phyloP scores from a whole-genome alignment of 2,113 vertebrate species.

The Ciconia maguari region DNA sequence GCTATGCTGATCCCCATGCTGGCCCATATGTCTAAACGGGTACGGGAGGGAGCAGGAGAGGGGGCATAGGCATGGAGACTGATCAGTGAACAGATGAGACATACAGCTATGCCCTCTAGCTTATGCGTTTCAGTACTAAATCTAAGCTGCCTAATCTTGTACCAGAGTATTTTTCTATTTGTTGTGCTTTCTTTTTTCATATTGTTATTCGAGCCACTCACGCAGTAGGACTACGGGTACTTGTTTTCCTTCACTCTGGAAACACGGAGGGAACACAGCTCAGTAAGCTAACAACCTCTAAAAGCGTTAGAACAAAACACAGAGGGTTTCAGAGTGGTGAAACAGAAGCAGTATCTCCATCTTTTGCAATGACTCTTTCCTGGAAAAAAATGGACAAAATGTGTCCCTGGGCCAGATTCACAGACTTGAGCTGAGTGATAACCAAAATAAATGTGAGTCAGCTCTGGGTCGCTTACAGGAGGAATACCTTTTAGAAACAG shows the following conservation, averaged over 20 bases:
- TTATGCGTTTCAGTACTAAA: background rate
- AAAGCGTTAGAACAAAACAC: slow-evolving; percentile 54
- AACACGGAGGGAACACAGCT: slow-evolving; percentile 17
- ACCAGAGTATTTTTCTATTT: background rate
- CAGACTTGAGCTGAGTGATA: background rate
- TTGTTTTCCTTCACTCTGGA: slow-evolving; percentile 24
- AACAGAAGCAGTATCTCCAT: background rate
- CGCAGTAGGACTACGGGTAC: background rate
- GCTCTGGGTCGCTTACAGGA: background rate
- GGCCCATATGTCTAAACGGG: background rate
- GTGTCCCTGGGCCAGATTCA: background rate
- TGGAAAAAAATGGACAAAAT: background rate
- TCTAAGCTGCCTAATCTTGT: background rate
- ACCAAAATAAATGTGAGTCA: background rate
- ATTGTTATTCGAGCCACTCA: background rate
- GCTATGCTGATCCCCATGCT: background rate
- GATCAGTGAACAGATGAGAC: background rate
- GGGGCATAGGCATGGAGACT: background rate
- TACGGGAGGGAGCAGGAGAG: background rate
- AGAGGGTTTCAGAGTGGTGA: slow-evolving; percentile 13
- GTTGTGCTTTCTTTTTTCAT: background rate
- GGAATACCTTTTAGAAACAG: slow-evolving; percentile 5
- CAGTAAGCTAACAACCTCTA: slow-evolving; percentile 42
- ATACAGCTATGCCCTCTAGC: background rate
- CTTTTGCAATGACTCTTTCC: background rate